phyloP scores from a whole-genome alignment of 1,140 invertebrate genomes.

The Drosophila mauritiana region DNA sequence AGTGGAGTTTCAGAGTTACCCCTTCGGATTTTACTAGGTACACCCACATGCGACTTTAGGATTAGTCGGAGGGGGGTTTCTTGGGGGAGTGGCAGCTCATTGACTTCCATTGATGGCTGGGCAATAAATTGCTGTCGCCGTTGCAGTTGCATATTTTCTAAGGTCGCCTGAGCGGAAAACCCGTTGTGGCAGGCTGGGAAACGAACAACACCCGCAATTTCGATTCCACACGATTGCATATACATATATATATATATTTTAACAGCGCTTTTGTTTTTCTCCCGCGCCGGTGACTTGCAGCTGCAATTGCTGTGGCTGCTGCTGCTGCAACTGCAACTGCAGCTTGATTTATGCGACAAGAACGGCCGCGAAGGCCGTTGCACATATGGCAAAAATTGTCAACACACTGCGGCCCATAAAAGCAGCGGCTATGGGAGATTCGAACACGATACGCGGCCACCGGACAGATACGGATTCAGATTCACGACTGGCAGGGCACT shows the following conservation, averaged over 20 bases:
- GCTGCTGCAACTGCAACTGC: constrained; percentile 23
- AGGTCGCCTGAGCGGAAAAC: constrained; percentile 64
- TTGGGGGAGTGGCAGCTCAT: constrained; percentile 46
- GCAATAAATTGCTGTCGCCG: constrained; percentile 67
- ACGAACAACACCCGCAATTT: constrained; percentile 70
- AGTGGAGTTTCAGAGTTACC: constrained; percentile 25
- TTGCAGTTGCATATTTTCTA: constrained; percentile 73
- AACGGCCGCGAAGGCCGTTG: constrained; percentile 70
- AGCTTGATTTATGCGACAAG: constrained; percentile 75
- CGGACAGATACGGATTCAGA: constrained; percentile 30
- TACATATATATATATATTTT: constrained; percentile 17
- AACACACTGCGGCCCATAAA: constrained; percentile 67
- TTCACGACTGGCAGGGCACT: constrained; percentile 27
- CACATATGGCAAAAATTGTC: constrained; percentile 80
- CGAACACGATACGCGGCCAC: constrained; percentile 55
- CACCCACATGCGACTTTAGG: constrained; percentile 72
- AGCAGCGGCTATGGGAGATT: constrained; percentile 54
- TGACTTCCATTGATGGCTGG: constrained; percentile 62
- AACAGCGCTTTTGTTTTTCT: constrained; percentile 24
- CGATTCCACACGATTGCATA: constrained; percentile 33
- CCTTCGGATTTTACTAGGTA: constrained; percentile 4
- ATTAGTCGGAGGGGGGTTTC: background rate
- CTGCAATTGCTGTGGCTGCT: constrained; percentile 35
- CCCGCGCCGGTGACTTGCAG: constrained; percentile 47
- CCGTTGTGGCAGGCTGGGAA: constrained; percentile 53